Evolutionary conservation across 64 coral and sea anemone species (phyloP), one percentile per base, ranked within the genome.

Genomic region (Dendronephthya gigantea): DNA sequence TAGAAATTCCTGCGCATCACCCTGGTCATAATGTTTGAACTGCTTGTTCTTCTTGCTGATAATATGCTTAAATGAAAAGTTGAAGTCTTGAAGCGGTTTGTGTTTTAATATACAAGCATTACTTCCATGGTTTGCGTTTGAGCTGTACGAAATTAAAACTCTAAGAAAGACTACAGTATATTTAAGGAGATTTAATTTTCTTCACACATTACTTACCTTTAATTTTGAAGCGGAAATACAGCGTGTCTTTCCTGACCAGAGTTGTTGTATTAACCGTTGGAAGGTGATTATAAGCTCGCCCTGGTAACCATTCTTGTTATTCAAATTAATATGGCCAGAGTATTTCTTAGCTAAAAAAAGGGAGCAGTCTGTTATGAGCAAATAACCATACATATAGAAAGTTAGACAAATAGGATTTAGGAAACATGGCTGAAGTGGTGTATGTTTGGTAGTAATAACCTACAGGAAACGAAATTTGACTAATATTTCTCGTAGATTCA

Each of bases 201-300:
- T 28, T 79, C 29, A 29, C 1, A 79, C 15, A 13, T 34, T 5
- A 79, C 29, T 28, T 79, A 79, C 72, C 72, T 79, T 79, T 39
- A 79, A 29, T 79, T 79, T 79, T 0, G 72, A 79, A 3, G 72
- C 32, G 9, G 72, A 79, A 39, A 79, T 33, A 79, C 36, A 79
- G 72, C 72, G 72, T 79, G 34, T 19, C 31, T 79, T 39, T 79
- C 72, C 72, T 36, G 72, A 79, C 72, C 72, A 79, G 3, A 79
- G 8, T 35, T 34, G 0, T 79, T 79, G 32, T 33, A 79, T 15
- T 34, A 79, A 39, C 12, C 2, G 37, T 4, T 34, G 30, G 36
- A 79, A 79, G 17, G 32, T 36, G 15, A 8, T 34, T 29, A 79
- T 29, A 3, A 79, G 36, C 7, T 79, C 36, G 2, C 72, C 72